These are phyloP conservation scores for Pseudorectes ferrugineus DNA, from an alignment of 2,113 vertebrate species.

Conservation along the genomic window DNA sequence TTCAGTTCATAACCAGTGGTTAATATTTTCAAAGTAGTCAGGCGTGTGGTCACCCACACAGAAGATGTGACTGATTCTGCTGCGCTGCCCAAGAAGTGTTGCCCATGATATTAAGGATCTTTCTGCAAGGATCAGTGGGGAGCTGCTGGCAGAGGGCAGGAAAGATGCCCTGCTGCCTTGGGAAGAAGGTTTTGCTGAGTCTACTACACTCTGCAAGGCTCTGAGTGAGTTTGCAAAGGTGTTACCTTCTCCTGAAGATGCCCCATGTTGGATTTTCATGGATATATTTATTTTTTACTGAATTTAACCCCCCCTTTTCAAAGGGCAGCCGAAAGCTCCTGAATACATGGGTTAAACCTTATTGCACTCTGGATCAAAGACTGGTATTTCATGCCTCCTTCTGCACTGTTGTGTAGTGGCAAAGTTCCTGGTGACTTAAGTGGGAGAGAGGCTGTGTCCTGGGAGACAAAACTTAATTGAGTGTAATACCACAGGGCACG, in stretches of 20 bases:
- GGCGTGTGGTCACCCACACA: not conserved
- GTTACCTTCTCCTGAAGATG: not conserved
- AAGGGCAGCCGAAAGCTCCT: not conserved
- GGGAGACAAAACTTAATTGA: constrained; percentile 66
- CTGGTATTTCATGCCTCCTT: not conserved
- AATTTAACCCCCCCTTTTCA: not conserved
- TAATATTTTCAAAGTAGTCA: not conserved
- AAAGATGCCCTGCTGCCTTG: not conserved
- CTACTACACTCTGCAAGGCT: not conserved
- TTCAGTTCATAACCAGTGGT: not conserved
- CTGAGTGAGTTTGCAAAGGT: not conserved
- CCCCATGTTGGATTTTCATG: not conserved
- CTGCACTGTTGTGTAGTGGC: not conserved
- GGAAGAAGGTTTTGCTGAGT: not conserved
- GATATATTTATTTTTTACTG: not conserved
- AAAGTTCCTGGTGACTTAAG: constrained; percentile 52
- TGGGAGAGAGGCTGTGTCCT: constrained; percentile 39
- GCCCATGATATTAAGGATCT: not conserved
- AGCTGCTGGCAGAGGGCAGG: not conserved
- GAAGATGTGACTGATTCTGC: not conserved
- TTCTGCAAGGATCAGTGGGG: not conserved
- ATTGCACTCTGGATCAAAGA: not conserved
- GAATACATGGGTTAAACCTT: not conserved
- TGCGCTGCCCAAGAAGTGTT: not conserved
- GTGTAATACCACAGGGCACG: constrained; percentile 53